These are phyloP conservation scores for Spodoptera frugiperda DNA, from an alignment of 1,140 invertebrate species.

Conservation along the genomic window DNA sequence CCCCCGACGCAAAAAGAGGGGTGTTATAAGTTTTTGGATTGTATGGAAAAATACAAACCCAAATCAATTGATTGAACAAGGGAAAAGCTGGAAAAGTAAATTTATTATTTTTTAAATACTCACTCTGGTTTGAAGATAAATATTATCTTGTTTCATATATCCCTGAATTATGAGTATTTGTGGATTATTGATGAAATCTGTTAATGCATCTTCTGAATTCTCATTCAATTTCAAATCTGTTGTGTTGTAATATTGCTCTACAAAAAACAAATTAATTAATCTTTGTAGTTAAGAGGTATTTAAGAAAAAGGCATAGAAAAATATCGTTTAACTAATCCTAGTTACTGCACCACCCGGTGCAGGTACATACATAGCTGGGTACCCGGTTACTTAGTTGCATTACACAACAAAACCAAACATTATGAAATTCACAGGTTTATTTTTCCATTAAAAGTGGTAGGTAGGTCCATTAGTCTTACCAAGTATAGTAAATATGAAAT, in stretches of 20 bases:
- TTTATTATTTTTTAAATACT: constrained; percentile 39
- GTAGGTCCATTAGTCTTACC: constrained; percentile 51
- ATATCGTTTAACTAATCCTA: too few relatives aligned
- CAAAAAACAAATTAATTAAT: constrained; percentile 52
- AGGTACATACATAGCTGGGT: too few relatives aligned
- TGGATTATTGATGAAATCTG: constrained; percentile 75
- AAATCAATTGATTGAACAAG: not conserved
- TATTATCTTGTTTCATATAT: constrained; percentile 56
- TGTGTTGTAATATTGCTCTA: constrained; percentile 67
- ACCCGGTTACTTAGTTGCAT: too few relatives aligned
- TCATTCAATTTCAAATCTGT: constrained; percentile 59
- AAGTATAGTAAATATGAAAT: constrained; percentile 63
- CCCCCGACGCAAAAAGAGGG: too few relatives aligned
- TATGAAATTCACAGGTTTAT: too few relatives aligned
- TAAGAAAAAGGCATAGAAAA: too few relatives aligned
- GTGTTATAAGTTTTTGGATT: too few relatives aligned
- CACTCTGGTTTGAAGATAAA: constrained; percentile 66
- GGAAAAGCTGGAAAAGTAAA: not conserved
- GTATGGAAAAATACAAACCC: not conserved
- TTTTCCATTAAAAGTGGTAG: too few relatives aligned
- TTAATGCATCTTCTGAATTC: constrained; percentile 63
- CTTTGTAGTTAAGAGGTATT: too few relatives aligned
- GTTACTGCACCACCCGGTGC: too few relatives aligned
- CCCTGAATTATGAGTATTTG: constrained; percentile 70
- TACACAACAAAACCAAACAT: too few relatives aligned